Base-by-base conservation (phyloP, 1,140 invertebrate genomes). In the Heliothis virescens region DNA sequence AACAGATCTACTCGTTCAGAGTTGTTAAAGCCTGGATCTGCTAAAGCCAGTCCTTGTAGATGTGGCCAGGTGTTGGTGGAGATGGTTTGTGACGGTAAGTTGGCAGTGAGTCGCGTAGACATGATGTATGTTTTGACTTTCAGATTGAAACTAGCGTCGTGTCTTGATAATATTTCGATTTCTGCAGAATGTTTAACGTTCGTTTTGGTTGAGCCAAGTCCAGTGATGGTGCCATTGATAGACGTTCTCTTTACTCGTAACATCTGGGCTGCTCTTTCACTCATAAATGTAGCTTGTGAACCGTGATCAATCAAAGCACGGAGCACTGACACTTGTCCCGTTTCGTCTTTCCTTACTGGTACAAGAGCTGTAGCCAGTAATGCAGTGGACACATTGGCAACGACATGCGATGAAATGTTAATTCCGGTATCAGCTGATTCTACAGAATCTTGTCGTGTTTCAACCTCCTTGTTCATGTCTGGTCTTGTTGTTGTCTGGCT, bases 301-400 rank as follows among this genome's bases (percentile, higher is more conserved):
- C 82, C 74, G 65, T 59, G 79, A 55, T 81, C 82, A 47, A 83
- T 50, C 26, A 83, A 62, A 41, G 79, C 79, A 55, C 82, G 48
- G 26, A 82, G 26, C 34, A 62, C n/a, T 47, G 34, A 74, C 10
- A 29, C 34, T 15, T 63, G 60, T 29, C 78, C 81, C 41, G 71
- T 41, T 13, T 62, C 59, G 16, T 7, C 0, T 18, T 57, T 21
- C 15, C 29, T 29, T 29, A 62, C 59, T 34, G 3, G 55, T 3
- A 59, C 55, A 21, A 59, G 21, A 1, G 55, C 55, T 59, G 55
- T 59, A 5, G 55, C 55, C 21, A 59, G 21, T 12, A 59, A 59
- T 59, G 55, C 55, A 26, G 16, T 59, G 11, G 52, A 52, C 50
- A 15, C 3, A 15, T 52, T 52, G 15, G 50, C 50, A 52, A 12